These are phyloP conservation scores for Drosophila sp. DNA, from an alignment of 1,140 invertebrate species.

Conservation along the genomic window DNA sequence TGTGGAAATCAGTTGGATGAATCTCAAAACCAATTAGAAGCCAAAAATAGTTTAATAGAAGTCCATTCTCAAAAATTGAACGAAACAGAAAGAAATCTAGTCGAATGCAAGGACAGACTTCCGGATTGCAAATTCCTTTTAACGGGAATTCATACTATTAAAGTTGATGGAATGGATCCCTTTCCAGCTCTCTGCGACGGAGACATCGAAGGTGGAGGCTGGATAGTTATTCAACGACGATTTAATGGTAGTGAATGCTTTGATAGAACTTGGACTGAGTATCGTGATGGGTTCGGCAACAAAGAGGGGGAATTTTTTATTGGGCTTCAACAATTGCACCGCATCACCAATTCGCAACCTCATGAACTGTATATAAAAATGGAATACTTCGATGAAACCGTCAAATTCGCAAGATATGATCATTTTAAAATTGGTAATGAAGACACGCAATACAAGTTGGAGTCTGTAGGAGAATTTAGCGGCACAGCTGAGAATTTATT, in stretches of 20 bases:
- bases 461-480: neutral
- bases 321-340: slow-evolving; percentile 13
- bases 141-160: neutral
- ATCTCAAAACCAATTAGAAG: too few species aligned
- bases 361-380: slow-evolving; percentile 4
- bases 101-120: neutral
- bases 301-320: slow-evolving; percentile 12
- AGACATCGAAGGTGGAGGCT: neutral
- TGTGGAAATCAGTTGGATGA: too few species aligned
- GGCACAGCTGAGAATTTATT: neutral
- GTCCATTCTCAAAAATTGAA: too few species aligned
- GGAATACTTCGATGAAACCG: neutral
- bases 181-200: neutral
- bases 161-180: neutral
- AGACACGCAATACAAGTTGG: neutral
- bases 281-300: neutral
- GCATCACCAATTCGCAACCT: neutral
- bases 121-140: neutral
- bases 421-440: slow-evolving; percentile 1
- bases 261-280: slow-evolving; percentile 10
- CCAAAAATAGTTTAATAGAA: too few species aligned
- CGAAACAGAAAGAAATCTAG: too few species aligned
- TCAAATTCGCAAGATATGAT: neutral
- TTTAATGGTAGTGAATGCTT: neutral
- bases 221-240: neutral